Evolutionary conservation across 2,113 vertebrate genomes (phyloP), one percentile per base, ranked within the genome.

Genomic region (Leptobrachium leishanense): DNA sequence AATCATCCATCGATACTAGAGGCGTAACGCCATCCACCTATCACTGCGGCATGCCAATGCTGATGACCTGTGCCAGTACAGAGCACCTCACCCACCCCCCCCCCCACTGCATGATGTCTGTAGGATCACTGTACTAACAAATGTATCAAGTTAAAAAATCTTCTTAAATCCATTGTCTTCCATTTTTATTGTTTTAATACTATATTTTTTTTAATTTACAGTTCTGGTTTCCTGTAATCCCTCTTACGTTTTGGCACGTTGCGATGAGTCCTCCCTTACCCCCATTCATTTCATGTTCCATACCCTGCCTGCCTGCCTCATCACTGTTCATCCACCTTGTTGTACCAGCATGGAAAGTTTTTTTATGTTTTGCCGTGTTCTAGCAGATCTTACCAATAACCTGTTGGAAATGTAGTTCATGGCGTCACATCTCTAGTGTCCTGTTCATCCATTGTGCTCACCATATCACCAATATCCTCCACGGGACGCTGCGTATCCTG

Each of bases 191-290:
- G 46, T 50, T 4, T 50, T 8, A 10, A 4, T 59, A 13, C 13
- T 59, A 12, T 57, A 57, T 59, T 88, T 94, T 90, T 94, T 90
- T 96, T 92, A 86, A 87, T 98, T 97, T 97, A 92, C 95, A 98
- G 95, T 96, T 93, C 92, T 91, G 93, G 95, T 92, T 96, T 96
- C 95, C 95, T 96, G 94, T 97, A 97, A 94, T 95, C 89, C 90
- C 90, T 79, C 90, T 90, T 66, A 65, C 88, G 90, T 57, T 90
- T 91, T 94, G 88, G 87, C 92, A 89, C 88, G 87, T 90, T 93
- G 92, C 92, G 93, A 92, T 90, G 81, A 93, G 85, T 89, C 87
- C 3, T 59, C 55, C 55, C 55, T 59, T 80, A 83, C 85, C 83
- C 50, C 83, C 68, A 78, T 85, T 86, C 85, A 83, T 84, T 57